Conservation (phyloP, 2,113 vertebrate species). For the Illadopsis cleaveri region DNA sequence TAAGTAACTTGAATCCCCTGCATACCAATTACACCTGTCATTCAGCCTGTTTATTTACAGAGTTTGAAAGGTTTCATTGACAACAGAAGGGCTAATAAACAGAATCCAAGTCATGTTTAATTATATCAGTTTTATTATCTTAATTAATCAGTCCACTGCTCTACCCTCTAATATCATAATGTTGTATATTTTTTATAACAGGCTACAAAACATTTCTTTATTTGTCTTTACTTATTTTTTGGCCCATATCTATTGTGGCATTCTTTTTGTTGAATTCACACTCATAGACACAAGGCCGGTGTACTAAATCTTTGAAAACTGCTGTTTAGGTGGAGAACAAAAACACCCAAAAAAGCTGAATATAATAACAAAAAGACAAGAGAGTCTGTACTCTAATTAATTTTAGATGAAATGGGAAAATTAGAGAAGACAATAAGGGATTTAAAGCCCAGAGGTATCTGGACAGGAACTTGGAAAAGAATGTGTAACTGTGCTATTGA, state of each 20-base stretch:
- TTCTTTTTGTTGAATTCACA: background rate
- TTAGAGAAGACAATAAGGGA: background rate
- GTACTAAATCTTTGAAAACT: background rate
- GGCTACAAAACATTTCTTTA: background rate
- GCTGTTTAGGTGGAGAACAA: background rate
- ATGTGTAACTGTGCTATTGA: background rate
- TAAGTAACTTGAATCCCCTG: background rate
- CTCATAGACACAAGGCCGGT: background rate
- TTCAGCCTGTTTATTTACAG: constrained; percentile 43
- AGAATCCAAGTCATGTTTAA: constrained; percentile 34
- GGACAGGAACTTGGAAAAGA: background rate
- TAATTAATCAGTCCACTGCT: constrained; percentile 37
- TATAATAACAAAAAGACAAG: constrained; percentile 12
- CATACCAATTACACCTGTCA: background rate
- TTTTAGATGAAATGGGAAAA: constrained; percentile 33
- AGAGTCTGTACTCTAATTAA: constrained; percentile 20
- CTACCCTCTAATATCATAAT: background rate
- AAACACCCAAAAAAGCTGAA: background rate
- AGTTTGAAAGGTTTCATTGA: constrained; percentile 33
- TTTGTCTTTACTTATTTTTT: background rate
- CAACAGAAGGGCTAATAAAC: constrained; percentile 44
- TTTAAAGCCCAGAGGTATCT: constrained; percentile 6
- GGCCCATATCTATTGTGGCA: background rate
- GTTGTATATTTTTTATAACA: background rate
- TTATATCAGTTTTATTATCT: constrained; percentile 49